Percentiles rank a stretch among this genome's conserved stretches.
Conservation (phyloP, 2,888 invertebrate species). For the Belgica antarctica region DNA sequence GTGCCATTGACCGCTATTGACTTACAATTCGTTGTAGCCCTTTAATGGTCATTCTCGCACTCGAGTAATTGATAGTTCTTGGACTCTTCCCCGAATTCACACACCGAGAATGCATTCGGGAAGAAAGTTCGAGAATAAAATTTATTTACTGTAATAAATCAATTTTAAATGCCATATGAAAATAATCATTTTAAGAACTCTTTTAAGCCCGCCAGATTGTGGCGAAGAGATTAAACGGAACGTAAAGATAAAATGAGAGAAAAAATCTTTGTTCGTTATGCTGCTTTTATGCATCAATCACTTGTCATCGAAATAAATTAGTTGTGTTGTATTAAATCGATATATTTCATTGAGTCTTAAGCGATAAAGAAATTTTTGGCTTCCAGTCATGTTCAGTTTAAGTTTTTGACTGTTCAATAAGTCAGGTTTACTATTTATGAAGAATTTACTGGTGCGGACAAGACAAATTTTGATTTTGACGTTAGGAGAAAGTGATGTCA, state of each 20-base stretch:
- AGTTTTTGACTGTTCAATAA: too few species aligned
- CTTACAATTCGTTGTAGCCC: not conserved
- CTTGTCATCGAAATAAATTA: conserved; percentile 37
- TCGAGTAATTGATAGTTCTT: conserved; percentile 23
- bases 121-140: not conserved
- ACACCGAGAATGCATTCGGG: conserved; percentile 18
- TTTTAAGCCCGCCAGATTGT: not conserved
- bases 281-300: conserved; percentile 35
- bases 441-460: too few species aligned
- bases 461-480: too few species aligned
- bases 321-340: conserved; percentile 23
- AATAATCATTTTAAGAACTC: not conserved
- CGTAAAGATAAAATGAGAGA: not conserved
- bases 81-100: not conserved
- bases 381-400: conserved; percentile 15
- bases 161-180: not conserved
- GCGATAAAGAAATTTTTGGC: not conserved
- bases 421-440: too few species aligned
- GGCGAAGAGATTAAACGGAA: not conserved
- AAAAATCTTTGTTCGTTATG: conserved; percentile 7
- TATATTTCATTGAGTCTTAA: not conserved
- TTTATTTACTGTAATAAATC: conserved; percentile 33
- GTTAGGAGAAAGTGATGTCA: too few species aligned
- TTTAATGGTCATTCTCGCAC: conserved; percentile 12
- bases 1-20: conserved; percentile 29